Base-by-base conservation (phyloP, 2,797 vertebrate genomes). In the Bucorvus abyssinicus region DNA sequence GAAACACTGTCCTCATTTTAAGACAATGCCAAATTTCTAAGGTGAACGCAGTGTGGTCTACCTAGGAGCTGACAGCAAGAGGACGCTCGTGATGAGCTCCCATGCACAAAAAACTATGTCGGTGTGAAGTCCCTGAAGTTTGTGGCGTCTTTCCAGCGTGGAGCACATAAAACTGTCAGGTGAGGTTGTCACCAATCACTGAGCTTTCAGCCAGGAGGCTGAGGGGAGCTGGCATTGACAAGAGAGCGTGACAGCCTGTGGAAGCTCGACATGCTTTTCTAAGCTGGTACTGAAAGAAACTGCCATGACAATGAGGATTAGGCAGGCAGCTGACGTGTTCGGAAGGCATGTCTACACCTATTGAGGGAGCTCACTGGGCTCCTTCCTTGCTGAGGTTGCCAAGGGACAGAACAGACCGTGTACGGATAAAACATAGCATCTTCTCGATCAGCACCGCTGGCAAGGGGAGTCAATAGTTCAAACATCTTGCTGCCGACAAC, bases 31-130 rank as follows among this genome's bases (percentile, higher is more conserved):
- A 38, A 4, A 67, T 77, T 89, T 85, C 57, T 60, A 38, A 56
- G 63, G 32, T 42, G 47, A 87, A 21, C 22, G 34, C 40, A 49
- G 44, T 4, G 18, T 0, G 0, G 30, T 40, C 40, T 79, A 67
- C 38, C 23, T 15, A 7, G 32, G 68, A 89, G 38, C 30, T 91
- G 56, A 64, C 53, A 92, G 53, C n/a, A 53, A 26, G 29, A 49
- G 14, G 32, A 63, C 40, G 24, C n/a, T 68, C 32, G 12, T 9
- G 49, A 84, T 23, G 22, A 55, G 21, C n/a, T 79, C 19, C 18
- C n/a, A 44, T 1, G 4, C 36, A 59, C 32, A 57, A 50, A 52
- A 75, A 57, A 22, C 14, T 16, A 10, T 3, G 9, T 27, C 21
- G 38, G 12, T 32, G 36, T 27, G 29, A 84, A 89, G 52, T 30